A percentile compares a stretch with the other conserved stretches of the same genome.
Evolutionary conservation across 2,888 invertebrate genomes (phyloP).

Genomic region (Cephonodes hylas): DNA sequence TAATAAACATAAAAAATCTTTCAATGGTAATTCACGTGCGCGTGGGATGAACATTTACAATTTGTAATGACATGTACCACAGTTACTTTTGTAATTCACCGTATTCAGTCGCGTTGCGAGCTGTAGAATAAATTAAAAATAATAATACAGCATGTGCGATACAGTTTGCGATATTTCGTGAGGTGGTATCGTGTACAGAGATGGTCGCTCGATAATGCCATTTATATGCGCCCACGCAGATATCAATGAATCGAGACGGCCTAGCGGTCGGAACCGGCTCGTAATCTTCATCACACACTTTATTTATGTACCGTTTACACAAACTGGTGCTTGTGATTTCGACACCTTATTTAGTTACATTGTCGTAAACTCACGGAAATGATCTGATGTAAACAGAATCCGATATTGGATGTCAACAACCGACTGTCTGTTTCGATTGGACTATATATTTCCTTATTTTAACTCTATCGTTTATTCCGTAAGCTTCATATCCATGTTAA

Average conservation of each 20-base stretch:
- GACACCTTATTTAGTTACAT: neutral
- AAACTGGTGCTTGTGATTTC: neutral
- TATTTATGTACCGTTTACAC: constrained; percentile 26
- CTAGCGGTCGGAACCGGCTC: constrained; percentile 17
- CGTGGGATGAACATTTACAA: constrained; percentile 47
- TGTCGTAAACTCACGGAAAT: neutral
- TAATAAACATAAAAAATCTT: constrained; percentile 23
- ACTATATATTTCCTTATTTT: too few species aligned
- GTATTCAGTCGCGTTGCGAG: constrained; percentile 37
- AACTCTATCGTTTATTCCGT: too few species aligned
- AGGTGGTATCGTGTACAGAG: constrained; percentile 45
- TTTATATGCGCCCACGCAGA: constrained; percentile 40
- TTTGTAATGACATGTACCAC: constrained; percentile 40
- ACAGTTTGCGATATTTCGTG: constrained; percentile 46
- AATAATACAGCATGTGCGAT: constrained; percentile 32
- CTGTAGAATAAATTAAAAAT: constrained; percentile 39
- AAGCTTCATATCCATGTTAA: too few species aligned
- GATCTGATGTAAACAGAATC: neutral
- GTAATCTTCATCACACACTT: constrained; percentile 15
- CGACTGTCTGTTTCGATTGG: too few species aligned
- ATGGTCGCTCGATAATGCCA: constrained; percentile 41
- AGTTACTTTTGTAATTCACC: constrained; percentile 38
- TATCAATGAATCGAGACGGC: constrained; percentile 34
- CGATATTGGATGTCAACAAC: neutral
- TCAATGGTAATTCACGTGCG: constrained; percentile 38